phyloP scores from a whole-genome alignment of 1,140 invertebrate species.

The Pissodes strobi region DNA sequence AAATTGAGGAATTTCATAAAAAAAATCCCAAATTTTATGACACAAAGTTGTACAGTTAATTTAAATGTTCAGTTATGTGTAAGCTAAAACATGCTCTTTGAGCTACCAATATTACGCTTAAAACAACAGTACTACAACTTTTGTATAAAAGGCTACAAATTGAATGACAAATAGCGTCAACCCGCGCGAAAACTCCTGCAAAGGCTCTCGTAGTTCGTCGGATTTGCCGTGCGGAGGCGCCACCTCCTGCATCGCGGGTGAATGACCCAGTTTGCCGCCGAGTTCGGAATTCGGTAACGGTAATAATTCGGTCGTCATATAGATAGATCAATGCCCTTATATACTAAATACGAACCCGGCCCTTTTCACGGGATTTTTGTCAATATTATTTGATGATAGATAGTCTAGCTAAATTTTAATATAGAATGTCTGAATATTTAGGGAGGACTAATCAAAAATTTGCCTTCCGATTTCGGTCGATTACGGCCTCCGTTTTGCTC shows the following conservation, averaged over 20 bases:
- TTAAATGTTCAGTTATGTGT: neutral
- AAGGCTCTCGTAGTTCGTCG: constrained; percentile 4
- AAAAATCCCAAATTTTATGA: no score
- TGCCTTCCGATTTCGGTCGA: constrained; percentile 17
- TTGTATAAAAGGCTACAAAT: neutral
- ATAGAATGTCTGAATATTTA: no score
- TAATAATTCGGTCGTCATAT: constrained; percentile 28
- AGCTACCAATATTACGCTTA: no score
- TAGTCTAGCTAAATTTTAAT: no score
- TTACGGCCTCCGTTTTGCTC: constrained; percentile 12
- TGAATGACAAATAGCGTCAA: no score
- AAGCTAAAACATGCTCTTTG: neutral
- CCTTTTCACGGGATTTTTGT: neutral
- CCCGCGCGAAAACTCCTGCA: neutral
- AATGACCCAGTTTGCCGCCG: constrained; percentile 24
- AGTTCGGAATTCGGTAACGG: constrained; percentile 35
- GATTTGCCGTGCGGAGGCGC: constrained; percentile 2
- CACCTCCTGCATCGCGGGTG: constrained; percentile 25
- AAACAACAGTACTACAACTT: neutral
- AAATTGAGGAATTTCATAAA: no score
- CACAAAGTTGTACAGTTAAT: no score
- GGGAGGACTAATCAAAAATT: no score
- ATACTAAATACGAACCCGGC: no score
- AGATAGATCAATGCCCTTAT: constrained; percentile 33
- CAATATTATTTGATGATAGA: neutral